Conservation (phyloP, 2,113 vertebrate genomes). For the Neogale vison region DNA sequence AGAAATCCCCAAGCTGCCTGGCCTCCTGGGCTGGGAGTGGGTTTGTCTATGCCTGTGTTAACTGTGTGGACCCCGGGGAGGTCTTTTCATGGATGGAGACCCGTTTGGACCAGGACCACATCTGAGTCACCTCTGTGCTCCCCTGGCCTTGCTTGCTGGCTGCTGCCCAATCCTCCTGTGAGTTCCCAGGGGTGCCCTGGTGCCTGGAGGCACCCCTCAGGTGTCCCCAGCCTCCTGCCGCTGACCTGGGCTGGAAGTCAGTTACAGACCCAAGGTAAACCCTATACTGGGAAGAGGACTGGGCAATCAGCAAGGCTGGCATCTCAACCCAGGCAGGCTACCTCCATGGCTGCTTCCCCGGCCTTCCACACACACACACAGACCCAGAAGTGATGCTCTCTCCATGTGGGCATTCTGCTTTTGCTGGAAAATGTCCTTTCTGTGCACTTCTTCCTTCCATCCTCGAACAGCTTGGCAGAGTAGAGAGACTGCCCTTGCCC, state of each 20-base stretch:
- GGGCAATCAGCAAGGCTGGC: background rate
- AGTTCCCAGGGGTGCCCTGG: background rate
- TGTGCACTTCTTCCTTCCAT: background rate
- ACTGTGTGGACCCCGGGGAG: rapidly evolving
- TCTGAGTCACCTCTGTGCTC: background rate
- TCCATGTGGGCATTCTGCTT: rapidly evolving
- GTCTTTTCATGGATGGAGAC: background rate
- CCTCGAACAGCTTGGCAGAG: background rate
- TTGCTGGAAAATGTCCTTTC: background rate
- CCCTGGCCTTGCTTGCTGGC: background rate
- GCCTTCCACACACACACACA: background rate
- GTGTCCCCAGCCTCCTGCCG: no score
- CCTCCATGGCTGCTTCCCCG: background rate
- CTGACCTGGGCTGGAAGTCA: background rate
- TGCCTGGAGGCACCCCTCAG: rapidly evolving
- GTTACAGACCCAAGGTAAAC: background rate
- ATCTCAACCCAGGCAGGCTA: background rate
- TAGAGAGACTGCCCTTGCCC: background rate
- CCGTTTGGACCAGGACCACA: background rate
- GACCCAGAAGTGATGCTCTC: no score
- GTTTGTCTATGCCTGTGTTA: no score
- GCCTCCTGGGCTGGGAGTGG: background rate
- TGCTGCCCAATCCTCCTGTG: background rate
- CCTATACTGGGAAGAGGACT: rapidly evolving
- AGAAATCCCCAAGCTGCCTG: background rate